Evolutionary conservation across 2,888 invertebrate genomes (phyloP).

Genomic region (Gortyna flavago): DNA sequence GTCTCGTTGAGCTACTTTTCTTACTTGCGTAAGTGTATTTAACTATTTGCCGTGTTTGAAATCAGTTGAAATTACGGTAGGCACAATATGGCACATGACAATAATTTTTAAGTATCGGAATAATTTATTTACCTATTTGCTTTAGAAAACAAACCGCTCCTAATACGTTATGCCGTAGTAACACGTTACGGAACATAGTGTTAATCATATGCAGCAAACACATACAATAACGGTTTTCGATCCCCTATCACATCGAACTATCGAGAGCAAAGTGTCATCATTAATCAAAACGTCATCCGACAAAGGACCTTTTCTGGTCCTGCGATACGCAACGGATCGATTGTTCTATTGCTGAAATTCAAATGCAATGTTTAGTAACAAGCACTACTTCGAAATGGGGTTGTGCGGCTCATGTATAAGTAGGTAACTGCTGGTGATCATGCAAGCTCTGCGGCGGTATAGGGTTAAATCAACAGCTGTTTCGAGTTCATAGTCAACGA

Average conservation of each 20-base stretch:
- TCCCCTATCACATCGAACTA: slow-evolving; percentile 7
- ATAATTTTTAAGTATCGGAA: not conserved
- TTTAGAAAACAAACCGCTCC: not conserved
- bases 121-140: slow-evolving; percentile 11
- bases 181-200: slow-evolving; percentile 12
- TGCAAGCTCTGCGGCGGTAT: slow-evolving; percentile 31
- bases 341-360: slow-evolving; percentile 37
- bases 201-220: slow-evolving; percentile 6
- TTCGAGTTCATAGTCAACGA: slow-evolving; percentile 34
- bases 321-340: slow-evolving; percentile 20
- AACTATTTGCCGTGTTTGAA: not conserved
- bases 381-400: slow-evolving; percentile 30
- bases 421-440: slow-evolving; percentile 47
- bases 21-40: not conserved
- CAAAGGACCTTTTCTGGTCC: slow-evolving; percentile 40
- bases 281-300: slow-evolving; percentile 51
- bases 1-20: not conserved
- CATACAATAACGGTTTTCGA: slow-evolving; percentile 17
- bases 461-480: slow-evolving; percentile 30
- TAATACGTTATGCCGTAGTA: not conserved
- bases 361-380: slow-evolving; percentile 32
- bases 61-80: not conserved
- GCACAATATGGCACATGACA: not conserved
- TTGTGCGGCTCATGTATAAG: slow-evolving; percentile 17
- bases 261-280: slow-evolving; percentile 29